Conservation (phyloP, 2,888 invertebrate genomes). For the Heteropelma amictum region DNA sequence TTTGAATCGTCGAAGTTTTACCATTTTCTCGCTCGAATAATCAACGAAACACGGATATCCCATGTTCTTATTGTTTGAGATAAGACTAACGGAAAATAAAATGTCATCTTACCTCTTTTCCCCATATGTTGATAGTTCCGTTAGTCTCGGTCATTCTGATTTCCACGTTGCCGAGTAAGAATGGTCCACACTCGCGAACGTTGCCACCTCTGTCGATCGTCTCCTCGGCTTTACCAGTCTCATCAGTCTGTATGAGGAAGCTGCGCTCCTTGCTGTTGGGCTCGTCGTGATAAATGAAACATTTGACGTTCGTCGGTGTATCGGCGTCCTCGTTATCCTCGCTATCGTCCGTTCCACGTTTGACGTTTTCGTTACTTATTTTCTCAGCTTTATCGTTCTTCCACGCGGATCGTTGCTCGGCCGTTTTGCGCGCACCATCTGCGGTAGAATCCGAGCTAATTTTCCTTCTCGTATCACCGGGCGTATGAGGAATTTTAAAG, state of each 20-base stretch:
- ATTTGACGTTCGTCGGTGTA: constrained; percentile 69
- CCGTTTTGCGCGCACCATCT: constrained; percentile 48
- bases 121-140: constrained; percentile 76
- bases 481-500: constrained; percentile 69
- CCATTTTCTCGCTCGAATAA: too few species aligned
- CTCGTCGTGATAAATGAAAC: constrained; percentile 71
- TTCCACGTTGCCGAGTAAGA: constrained; percentile 73
- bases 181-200: constrained; percentile 74
- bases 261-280: constrained; percentile 69
- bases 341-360: constrained; percentile 16
- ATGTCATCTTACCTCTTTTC: constrained; percentile 68
- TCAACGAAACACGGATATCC: too few species aligned
- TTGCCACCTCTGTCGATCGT: constrained; percentile 56
- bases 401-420: constrained; percentile 11
- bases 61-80: too few species aligned
- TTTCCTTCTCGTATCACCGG: constrained; percentile 50
- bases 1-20: too few species aligned
- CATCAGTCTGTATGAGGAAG: constrained; percentile 71
- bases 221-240: constrained; percentile 40
- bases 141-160: constrained; percentile 75
- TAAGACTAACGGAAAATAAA: too few species aligned
- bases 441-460: constrained; percentile 57
- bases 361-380: constrained; percentile 20
- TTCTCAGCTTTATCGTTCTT: background rate
- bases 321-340: constrained; percentile 52